phyloP scores from a whole-genome alignment of 1,140 invertebrate species.

The Heliothis virescens region DNA sequence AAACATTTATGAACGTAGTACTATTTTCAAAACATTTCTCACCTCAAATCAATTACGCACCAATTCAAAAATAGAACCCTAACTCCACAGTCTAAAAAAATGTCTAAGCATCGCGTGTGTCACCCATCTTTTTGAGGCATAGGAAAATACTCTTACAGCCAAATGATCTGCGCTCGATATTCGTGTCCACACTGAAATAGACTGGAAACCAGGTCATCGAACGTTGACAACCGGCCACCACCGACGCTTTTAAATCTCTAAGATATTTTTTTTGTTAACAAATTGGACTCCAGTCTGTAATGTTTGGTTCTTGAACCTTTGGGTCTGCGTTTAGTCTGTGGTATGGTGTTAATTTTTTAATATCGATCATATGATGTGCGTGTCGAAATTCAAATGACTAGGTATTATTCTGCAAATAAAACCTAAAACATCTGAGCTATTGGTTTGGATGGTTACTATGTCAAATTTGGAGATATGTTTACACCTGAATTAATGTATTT shows the following conservation, averaged over 20 bases:
- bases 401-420: no score
- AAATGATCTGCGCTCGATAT: conserved; percentile 51
- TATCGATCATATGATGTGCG: background rate
- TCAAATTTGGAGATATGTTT: no score
- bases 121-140: conserved; percentile 43
- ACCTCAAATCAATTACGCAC: background rate
- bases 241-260: conserved; percentile 35
- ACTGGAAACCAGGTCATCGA: conserved; percentile 62
- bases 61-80: background rate
- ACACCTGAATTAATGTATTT: no score
- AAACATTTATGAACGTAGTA: no score
- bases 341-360: background rate
- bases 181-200: conserved; percentile 55
- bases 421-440: no score
- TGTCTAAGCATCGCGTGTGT: conserved; percentile 19
- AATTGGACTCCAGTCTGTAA: conserved; percentile 43
- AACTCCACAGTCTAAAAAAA: conserved; percentile 23
- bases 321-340: background rate
- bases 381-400: no score
- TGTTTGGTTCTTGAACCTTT: conserved; percentile 23
- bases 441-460: no score
- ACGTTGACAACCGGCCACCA: conserved; percentile 54
- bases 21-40: background rate
- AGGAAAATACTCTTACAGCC: conserved; percentile 36
- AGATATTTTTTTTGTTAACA: conserved; percentile 37